Percentiles rank a stretch among this genome's conserved stretches.
Conservation (phyloP, 2,888 invertebrate species). For the Thereva nobilitata region DNA sequence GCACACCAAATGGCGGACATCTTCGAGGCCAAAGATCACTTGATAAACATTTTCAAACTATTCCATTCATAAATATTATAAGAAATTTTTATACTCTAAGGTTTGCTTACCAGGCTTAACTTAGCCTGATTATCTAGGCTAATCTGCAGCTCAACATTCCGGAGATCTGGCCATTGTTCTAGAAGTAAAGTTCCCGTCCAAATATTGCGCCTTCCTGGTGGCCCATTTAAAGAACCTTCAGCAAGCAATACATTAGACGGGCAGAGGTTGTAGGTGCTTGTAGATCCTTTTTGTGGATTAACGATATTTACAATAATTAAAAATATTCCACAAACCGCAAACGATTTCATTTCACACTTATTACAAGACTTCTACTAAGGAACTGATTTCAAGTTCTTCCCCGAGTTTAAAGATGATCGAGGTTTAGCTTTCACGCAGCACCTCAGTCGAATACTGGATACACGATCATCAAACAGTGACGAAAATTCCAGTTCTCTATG, state of each 20-base stretch:
- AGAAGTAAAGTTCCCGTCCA: conserved; percentile 34
- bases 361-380: no score
- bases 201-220: conserved; percentile 38
- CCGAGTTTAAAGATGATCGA: no score
- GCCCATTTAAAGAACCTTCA: conserved; percentile 24
- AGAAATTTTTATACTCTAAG: neutral
- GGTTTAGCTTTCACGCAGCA: no score
- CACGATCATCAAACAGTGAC: no score
- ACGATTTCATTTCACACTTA: no score
- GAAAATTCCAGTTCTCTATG: no score
- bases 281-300: neutral
- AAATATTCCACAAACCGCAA: neutral
- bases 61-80: neutral
- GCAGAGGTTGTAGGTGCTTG: conserved; percentile 10
- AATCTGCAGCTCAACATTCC: conserved; percentile 18
- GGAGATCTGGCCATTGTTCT: conserved; percentile 31
- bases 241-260: conserved; percentile 13
- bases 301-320: conserved; percentile 2
- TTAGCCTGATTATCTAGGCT: conserved; percentile 4
- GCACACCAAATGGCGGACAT: no score
- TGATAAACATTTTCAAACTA: no score
- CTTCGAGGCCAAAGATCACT: no score
- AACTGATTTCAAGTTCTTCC: no score
- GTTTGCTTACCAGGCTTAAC: conserved; percentile 19
- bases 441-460: no score